Percentiles rank a stretch among this genome's conserved stretches.
Evolutionary conservation across 2,888 invertebrate genomes (phyloP).

Genomic region (Epirrhoe alternata): DNA sequence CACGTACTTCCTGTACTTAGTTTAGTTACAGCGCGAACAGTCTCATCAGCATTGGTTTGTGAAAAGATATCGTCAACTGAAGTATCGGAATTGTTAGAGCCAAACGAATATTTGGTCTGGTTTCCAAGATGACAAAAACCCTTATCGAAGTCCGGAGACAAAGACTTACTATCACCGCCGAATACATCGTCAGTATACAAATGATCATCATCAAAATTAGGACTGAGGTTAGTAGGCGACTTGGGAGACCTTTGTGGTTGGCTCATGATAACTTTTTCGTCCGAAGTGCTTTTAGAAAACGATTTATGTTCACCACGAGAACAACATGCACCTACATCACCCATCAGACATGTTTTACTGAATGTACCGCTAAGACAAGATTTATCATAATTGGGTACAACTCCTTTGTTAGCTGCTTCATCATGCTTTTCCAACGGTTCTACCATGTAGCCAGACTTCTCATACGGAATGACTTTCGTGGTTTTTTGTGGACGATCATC

Average conservation of each 20-base stretch:
- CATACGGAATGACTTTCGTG: constrained; percentile 75
- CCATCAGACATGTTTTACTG: constrained; percentile 77
- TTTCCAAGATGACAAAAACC: constrained; percentile 71
- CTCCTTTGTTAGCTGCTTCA: constrained; percentile 69
- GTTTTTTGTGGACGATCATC: constrained; percentile 68
- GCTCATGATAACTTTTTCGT: constrained; percentile 84
- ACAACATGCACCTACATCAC: constrained; percentile 78
- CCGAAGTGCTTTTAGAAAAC: constrained; percentile 70
- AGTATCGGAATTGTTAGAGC: constrained; percentile 87
- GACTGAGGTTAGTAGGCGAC: constrained; percentile 86
- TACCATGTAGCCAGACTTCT: constrained; percentile 81
- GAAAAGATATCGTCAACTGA: constrained; percentile 87
- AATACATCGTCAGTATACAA: constrained; percentile 86
- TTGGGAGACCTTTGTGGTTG: constrained; percentile 87
- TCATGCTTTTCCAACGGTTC: constrained; percentile 77
- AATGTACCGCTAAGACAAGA: constrained; percentile 80
- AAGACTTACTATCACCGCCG: constrained; percentile 85
- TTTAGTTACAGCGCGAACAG: constrained; percentile 80
- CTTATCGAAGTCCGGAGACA: constrained; percentile 85
- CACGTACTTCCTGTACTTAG: constrained; percentile 82
- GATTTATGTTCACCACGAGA: constrained; percentile 73
- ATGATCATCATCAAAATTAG: constrained; percentile 86
- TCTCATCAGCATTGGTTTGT: constrained; percentile 85
- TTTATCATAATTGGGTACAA: constrained; percentile 78
- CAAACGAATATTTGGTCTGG: constrained; percentile 77